Evolutionary conservation across 2,888 invertebrate species (phyloP).

Genomic region (Callyntrura guangdongensis): DNA sequence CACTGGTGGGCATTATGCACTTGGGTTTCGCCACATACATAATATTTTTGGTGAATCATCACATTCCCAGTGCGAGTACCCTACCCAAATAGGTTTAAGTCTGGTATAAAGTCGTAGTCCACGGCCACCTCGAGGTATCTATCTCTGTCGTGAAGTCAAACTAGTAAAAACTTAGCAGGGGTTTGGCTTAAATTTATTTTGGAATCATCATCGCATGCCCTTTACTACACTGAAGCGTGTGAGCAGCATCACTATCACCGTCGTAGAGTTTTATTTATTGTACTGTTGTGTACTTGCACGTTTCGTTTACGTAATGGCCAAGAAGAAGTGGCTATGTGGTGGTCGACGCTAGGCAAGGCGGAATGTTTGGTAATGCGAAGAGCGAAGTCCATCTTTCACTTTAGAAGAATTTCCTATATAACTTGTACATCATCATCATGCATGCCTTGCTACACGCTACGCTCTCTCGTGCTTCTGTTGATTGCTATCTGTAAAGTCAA

Average conservation of each 20-base stretch:
- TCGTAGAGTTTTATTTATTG: constrained; percentile 59
- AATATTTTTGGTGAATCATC: constrained; percentile 42
- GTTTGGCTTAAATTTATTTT: constrained; percentile 61
- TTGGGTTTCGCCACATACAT: not conserved
- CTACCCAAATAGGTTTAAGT: not conserved
- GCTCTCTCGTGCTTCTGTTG: constrained; percentile 5
- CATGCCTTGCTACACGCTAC: constrained; percentile 34
- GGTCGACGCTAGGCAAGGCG: constrained; percentile 9
- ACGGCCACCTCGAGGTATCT: not conserved
- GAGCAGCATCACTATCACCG: constrained; percentile 29
- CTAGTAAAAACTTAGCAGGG: constrained; percentile 63
- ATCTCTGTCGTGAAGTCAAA: constrained; percentile 13
- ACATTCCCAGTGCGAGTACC: not conserved
- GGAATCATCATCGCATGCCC: constrained; percentile 34
- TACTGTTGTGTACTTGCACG: constrained; percentile 44
- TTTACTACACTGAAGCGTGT: constrained; percentile 12
- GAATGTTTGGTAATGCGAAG: constrained; percentile 69
- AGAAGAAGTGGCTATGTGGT: constrained; percentile 4
- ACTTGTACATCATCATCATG: constrained; percentile 2
- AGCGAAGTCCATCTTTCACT: constrained; percentile 75
- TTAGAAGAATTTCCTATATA: constrained; percentile 25
- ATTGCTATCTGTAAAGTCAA: constrained; percentile 27
- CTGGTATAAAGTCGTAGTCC: constrained; percentile 29
- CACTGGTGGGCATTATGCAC: not conserved
- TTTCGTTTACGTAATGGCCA: constrained; percentile 39